Conservation (phyloP, 2,797 vertebrate genomes). For the Paratrypauchen microcephalus region DNA sequence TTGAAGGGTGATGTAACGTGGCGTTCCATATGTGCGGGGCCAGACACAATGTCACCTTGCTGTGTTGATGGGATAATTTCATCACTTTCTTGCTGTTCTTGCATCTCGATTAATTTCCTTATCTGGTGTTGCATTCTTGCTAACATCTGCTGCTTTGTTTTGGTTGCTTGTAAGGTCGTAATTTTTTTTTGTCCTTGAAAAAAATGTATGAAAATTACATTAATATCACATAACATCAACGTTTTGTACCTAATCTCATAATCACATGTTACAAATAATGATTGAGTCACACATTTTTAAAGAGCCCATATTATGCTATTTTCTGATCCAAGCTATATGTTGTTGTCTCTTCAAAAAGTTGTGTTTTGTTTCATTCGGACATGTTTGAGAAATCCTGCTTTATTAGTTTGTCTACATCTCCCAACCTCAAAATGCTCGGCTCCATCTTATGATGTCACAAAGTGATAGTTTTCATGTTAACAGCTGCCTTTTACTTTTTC, state of each 20-base stretch:
- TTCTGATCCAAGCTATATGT: too few relatives aligned
- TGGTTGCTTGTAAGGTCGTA: background rate
- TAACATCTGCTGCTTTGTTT: constrained; percentile 52
- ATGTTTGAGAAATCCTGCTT: too few relatives aligned
- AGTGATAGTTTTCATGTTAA: too few relatives aligned
- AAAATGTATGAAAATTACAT: too few relatives aligned
- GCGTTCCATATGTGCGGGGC: constrained; percentile 60
- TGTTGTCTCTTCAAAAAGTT: too few relatives aligned
- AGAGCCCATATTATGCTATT: too few relatives aligned
- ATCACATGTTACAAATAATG: background rate
- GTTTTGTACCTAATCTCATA: background rate
- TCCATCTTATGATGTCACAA: too few relatives aligned
- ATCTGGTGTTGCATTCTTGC: constrained; percentile 25
- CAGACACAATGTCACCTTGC: constrained; percentile 64
- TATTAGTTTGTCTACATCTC: too few relatives aligned
- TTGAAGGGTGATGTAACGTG: constrained; percentile 42
- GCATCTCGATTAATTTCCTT: constrained; percentile 46
- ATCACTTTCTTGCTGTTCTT: constrained; percentile 50
- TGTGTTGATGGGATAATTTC: constrained; percentile 58
- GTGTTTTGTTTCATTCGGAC: too few relatives aligned
- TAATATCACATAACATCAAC: too few relatives aligned
- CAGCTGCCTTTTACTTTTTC: too few relatives aligned
- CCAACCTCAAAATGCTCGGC: too few relatives aligned
- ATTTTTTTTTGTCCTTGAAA: background rate
- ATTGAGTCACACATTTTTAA: background rate